A percentile compares a stretch with the other conserved stretches of the same genome.
These are phyloP conservation scores for Anguilla marmorata DNA, from an alignment of 2,797 vertebrate species.

Conservation along the genomic window DNA sequence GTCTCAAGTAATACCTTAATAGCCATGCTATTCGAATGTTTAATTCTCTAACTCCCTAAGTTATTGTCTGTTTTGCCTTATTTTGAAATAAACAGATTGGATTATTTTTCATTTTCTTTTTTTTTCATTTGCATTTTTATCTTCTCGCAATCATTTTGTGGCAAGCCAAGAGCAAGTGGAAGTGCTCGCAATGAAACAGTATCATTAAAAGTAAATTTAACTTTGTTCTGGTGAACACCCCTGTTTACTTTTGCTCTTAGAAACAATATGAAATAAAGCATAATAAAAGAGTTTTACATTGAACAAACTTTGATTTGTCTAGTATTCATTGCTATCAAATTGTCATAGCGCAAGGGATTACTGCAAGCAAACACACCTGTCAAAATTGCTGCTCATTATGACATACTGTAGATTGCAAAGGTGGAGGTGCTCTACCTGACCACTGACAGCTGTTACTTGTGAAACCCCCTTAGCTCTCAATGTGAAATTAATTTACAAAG, in stretches of 20 bases:
- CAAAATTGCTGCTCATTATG: background rate
- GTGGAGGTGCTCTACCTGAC: background rate
- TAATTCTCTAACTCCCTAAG: background rate
- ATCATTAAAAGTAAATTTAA: background rate
- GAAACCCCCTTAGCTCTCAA: background rate
- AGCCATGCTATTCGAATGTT: background rate
- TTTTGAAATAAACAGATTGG: constrained; percentile 11
- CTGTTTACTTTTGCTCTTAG: background rate
- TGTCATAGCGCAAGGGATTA: background rate
- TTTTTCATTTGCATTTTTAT: constrained; percentile 3
- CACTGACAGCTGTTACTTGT: background rate
- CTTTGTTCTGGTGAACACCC: background rate
- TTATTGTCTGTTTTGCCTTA: constrained; percentile 27
- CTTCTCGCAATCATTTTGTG: constrained; percentile 2
- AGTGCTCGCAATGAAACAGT: background rate
- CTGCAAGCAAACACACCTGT: background rate
- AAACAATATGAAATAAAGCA: background rate
- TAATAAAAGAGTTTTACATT: constrained; percentile 19
- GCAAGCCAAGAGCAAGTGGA: background rate
- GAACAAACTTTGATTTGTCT: background rate
- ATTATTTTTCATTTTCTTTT: background rate
- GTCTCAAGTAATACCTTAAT: background rate
- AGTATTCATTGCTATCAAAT: background rate
- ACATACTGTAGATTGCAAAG: background rate
- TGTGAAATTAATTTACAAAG: background rate